Base-by-base conservation (phyloP, 1,140 invertebrate genomes). In the Drosophila arizonae region DNA sequence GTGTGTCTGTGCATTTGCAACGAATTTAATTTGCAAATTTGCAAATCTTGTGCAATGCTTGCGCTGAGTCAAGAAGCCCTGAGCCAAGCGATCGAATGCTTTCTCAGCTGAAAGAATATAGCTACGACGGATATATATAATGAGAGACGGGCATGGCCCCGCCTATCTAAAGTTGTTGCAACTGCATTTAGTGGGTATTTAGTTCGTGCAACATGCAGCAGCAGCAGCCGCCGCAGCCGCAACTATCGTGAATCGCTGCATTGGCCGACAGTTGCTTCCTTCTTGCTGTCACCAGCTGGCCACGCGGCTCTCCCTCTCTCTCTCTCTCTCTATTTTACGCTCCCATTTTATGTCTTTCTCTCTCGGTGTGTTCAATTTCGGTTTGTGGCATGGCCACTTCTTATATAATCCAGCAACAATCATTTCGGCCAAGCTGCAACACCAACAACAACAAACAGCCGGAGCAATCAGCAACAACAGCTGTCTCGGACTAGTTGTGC, bases 311-410 rank as follows among this genome's bases (percentile, higher is more conserved):
- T 24, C 58, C n/a, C 26, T 36, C 30, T 48, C 26, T 21, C 43
- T 36, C 36, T 36, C 30, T 48, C 26, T 30, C 43, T 36, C 36
- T 33, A 33, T 61, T 56, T 11, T 24, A 8, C 21, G 5, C 13
- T 21, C 15, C 15, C 43, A 30, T n/a, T 28, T 21, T 46, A 1
- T 45, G 26, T 24, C 15, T 62, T 11, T 48, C 28, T 50, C 11
- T 21, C 15, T 36, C 10, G 67, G 46, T 79, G 48, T 30, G 65
- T 73, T 56, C 56, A 56, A 50, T 69, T 55, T 77, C 77, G 72
- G 55, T 66, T 87, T 87, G 82, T 87, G 82, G 82, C 82, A 87
- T 82, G 84, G 84, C 82, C 82, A 87, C 82, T 87, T 87, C 76
- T 87, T 87, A 87, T 87, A 87, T 87, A 87, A 87, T 87, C 55